These are phyloP conservation scores for Aselliscus stoliczkanus DNA, from an alignment of 2,797 vertebrate genomes.

Conservation along the genomic window DNA sequence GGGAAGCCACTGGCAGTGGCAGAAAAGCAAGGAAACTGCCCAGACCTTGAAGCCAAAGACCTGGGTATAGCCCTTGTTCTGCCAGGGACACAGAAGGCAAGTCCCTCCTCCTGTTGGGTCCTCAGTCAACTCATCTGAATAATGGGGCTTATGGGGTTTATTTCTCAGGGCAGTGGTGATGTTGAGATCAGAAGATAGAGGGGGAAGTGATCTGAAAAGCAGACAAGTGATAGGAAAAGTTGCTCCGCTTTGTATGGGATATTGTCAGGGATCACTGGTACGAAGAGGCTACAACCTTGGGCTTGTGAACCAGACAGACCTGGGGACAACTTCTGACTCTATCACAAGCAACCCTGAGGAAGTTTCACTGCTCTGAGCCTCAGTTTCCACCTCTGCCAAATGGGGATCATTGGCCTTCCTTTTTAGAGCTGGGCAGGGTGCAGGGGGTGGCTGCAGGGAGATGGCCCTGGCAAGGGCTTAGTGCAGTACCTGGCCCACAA, in stretches of 20 bases:
- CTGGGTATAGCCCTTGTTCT: background rate
- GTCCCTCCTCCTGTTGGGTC: rapidly evolving
- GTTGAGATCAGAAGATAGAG: background rate
- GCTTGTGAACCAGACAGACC: background rate
- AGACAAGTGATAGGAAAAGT: rapidly evolving
- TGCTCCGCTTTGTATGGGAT: rapidly evolving
- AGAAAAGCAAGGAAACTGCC: background rate
- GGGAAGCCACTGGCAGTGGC: background rate
- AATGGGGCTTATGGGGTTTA: background rate
- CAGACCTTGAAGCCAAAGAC: background rate
- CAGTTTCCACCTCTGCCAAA: background rate
- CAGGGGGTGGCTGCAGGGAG: background rate
- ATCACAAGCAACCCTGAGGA: no score
- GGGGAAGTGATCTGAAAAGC: background rate
- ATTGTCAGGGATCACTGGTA: background rate
- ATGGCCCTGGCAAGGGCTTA: no score
- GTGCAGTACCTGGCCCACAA: rapidly evolving
- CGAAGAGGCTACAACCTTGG: no score
- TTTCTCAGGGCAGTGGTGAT: background rate
- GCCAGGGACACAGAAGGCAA: background rate
- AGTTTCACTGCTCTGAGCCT: background rate
- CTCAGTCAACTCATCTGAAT: background rate
- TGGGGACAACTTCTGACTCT: background rate
- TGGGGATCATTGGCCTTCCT: background rate
- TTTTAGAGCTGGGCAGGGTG: background rate